These are phyloP conservation scores for Megamerina dolium DNA, from an alignment of 2,888 invertebrate genomes.

Conservation along the genomic window DNA sequence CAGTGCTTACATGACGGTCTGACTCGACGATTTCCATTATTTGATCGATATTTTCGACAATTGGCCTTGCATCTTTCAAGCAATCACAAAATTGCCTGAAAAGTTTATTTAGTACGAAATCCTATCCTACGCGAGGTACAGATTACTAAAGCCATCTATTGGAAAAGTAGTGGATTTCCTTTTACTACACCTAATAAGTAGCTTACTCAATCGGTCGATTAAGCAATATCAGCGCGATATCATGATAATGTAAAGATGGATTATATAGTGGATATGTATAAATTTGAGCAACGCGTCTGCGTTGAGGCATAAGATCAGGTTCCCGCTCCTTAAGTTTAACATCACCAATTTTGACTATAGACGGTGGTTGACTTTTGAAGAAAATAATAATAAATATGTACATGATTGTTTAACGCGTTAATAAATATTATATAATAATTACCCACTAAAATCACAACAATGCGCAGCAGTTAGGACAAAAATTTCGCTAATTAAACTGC, in stretches of 20 bases:
- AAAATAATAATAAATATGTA: not conserved
- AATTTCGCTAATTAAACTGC: conserved; percentile 32
- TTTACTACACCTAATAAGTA: too few relatives aligned
- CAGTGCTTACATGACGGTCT: too few relatives aligned
- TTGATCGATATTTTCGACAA: too few relatives aligned
- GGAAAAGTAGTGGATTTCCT: too few relatives aligned
- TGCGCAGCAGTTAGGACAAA: conserved; percentile 41
- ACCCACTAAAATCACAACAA: conserved; percentile 33
- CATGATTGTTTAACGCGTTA: not conserved
- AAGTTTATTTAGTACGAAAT: too few relatives aligned
- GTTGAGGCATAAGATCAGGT: conserved; percentile 42
- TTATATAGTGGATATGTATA: conserved; percentile 51
- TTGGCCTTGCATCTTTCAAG: too few relatives aligned
- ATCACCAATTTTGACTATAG: conserved; percentile 51
- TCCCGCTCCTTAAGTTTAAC: conserved; percentile 45
- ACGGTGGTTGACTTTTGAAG: conserved; percentile 33
- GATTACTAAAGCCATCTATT: too few relatives aligned
- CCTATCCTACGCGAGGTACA: too few relatives aligned
- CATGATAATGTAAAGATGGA: conserved; percentile 52
- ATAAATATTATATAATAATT: conserved; percentile 4
- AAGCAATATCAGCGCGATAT: conserved; percentile 54
- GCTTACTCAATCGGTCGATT: conserved; percentile 27
- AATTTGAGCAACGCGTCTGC: conserved; percentile 40
- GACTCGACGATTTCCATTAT: too few relatives aligned
- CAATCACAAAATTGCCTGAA: too few relatives aligned